A percentile compares a stretch with the other conserved stretches of the same genome.
phyloP scores from a whole-genome alignment of 2,797 vertebrate genomes.

The Thripadectes ignobilis region DNA sequence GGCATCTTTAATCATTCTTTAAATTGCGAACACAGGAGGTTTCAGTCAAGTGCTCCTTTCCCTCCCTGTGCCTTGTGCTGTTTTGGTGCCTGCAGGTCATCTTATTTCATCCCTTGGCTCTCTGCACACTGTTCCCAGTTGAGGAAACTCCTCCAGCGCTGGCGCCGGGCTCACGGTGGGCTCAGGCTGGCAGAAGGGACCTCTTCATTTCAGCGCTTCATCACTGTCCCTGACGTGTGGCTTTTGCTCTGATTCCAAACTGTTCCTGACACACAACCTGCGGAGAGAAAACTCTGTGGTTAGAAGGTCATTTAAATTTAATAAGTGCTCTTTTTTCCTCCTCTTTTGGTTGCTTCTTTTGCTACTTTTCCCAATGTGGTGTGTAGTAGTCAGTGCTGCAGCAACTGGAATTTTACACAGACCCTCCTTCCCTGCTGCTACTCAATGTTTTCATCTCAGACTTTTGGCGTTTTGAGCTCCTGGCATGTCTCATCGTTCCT shows the following conservation, averaged over 20 bases:
- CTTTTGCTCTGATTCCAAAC: not conserved
- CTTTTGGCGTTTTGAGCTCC: not conserved
- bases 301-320: not conserved
- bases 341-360: not conserved
- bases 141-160: not conserved
- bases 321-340: not conserved
- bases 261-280: not conserved
- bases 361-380: fast-evolving
- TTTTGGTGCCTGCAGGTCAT: not conserved
- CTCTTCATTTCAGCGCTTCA: not conserved
- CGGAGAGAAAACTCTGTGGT: not conserved
- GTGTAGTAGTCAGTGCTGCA: not conserved
- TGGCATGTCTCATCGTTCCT: not conserved
- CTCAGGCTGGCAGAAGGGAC: not conserved
- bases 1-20: not conserved
- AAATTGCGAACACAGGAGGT: not conserved
- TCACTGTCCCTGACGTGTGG: not conserved
- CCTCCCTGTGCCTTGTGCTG: not conserved
- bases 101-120: not conserved
- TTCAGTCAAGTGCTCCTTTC: not conserved
- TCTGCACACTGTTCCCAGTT: not conserved
- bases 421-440: not conserved
- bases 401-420: not conserved
- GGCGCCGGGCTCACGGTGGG: not conserved
- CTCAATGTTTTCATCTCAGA: not conserved